These are phyloP conservation scores for Drosophila arizonae DNA, from an alignment of 1,140 invertebrate genomes.

Conservation along the genomic window DNA sequence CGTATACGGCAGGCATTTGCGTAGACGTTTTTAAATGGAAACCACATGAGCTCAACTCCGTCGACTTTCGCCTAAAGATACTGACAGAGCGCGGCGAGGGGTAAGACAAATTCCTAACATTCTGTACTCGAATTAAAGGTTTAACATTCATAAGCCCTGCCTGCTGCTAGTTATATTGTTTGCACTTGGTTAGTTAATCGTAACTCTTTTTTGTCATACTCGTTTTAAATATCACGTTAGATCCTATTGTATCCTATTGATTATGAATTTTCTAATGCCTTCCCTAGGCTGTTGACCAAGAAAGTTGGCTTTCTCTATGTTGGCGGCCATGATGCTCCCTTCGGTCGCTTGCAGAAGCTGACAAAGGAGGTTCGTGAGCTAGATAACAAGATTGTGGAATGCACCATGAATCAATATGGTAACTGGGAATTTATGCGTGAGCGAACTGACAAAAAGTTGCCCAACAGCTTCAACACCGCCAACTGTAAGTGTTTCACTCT, in stretches of 20 bases:
- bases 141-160: not conserved
- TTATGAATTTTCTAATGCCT: not conserved
- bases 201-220: too few relatives aligned
- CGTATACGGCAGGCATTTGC: slow-evolving; percentile 92
- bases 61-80: slow-evolving; percentile 97
- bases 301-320: slow-evolving; percentile 93
- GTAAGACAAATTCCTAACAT: slow-evolving; percentile 29
- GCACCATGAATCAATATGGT: slow-evolving; percentile 88
- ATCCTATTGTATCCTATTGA: slow-evolving; percentile 36
- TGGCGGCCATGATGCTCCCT: slow-evolving; percentile 87
- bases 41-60: slow-evolving; percentile 94
- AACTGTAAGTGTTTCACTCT: slow-evolving; percentile 84
- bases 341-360: slow-evolving; percentile 88
- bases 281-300: slow-evolving; percentile 79
- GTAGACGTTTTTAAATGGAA: slow-evolving; percentile 98
- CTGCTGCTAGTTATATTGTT: slow-evolving; percentile 49
- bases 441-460: slow-evolving; percentile 98
- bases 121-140: not conserved
- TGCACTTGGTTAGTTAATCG: too few relatives aligned
- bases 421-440: slow-evolving; percentile 98
- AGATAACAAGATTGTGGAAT: slow-evolving; percentile 98
- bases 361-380: slow-evolving; percentile 90
- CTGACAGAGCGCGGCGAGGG: slow-evolving; percentile 88
- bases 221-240: slow-evolving; percentile 68
- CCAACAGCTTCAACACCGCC: slow-evolving; percentile 94